These are phyloP conservation scores for Gandaritis pyraliata DNA, from an alignment of 2,888 invertebrate species.

Conservation along the genomic window DNA sequence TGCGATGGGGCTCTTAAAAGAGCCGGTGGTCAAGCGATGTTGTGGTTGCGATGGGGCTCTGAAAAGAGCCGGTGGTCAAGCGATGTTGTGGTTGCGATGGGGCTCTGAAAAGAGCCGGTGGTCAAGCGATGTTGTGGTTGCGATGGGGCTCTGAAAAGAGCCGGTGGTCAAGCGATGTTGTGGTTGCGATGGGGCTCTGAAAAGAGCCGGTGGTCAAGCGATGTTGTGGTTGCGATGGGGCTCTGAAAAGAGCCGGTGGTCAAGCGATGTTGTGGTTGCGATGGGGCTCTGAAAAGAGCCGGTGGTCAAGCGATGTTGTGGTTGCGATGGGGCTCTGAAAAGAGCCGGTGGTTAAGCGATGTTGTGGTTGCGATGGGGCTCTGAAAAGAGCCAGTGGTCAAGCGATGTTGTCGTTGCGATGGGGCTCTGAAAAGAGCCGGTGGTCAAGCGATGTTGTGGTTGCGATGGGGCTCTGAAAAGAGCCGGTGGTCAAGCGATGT, in stretches of 20 bases:
- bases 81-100: conserved; percentile 4
- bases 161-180: neutral
- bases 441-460: neutral
- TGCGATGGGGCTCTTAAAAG: conserved; percentile 10
- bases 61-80: conserved; percentile 10
- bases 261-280: conserved; percentile 20
- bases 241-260: conserved; percentile 32
- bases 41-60: conserved; percentile 7
- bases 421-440: conserved; percentile 14
- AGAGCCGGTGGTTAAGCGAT: neutral
- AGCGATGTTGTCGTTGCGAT: conserved; percentile 3
- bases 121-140: conserved; percentile 1
- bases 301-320: conserved; percentile 1
- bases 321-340: too few species aligned
- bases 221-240: conserved; percentile 27
- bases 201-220: conserved; percentile 6
- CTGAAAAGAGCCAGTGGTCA: conserved; percentile 10
- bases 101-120: conserved; percentile 13
- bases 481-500: conserved; percentile 7
- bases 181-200: conserved; percentile 1
- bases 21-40: neutral
- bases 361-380: conserved; percentile 4
- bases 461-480: conserved; percentile 11
- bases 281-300: conserved; percentile 28
- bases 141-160: conserved; percentile 5